A percentile compares a stretch with the other conserved stretches of the same genome.
These are phyloP conservation scores for Dasysyrphus albostriatus DNA, from an alignment of 2,888 invertebrate species.

Conservation along the genomic window DNA sequence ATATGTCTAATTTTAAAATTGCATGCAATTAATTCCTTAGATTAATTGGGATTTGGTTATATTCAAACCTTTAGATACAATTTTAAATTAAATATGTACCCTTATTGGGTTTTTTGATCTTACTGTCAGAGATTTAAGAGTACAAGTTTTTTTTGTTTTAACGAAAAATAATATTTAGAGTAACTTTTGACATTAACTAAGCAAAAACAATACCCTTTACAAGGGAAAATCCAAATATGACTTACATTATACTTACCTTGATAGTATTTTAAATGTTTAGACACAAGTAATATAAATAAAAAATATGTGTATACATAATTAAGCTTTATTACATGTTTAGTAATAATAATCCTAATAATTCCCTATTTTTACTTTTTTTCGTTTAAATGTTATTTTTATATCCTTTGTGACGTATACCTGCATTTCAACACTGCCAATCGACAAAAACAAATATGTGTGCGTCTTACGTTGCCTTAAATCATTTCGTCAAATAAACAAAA, in stretches of 20 bases:
- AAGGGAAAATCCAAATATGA: neutral
- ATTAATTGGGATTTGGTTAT: neutral
- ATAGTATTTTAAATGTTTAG: slow-evolving; percentile 1
- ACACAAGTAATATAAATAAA: neutral
- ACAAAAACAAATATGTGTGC: slow-evolving; percentile 11
- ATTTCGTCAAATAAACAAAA: slow-evolving; percentile 40
- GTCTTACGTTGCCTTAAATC: slow-evolving; percentile 33
- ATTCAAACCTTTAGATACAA: neutral
- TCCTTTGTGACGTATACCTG: slow-evolving; percentile 24
- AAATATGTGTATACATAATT: neutral
- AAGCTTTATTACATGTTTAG: neutral
- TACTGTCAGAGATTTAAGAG: neutral
- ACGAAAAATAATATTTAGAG: neutral
- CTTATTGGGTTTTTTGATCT: neutral
- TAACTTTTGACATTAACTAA: neutral
- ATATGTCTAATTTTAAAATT: neutral
- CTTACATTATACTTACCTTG: neutral
- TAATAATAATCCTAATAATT: neutral
- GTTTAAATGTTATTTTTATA: slow-evolving; percentile 60
- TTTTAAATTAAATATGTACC: neutral
- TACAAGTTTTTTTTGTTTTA: neutral
- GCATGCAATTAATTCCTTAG: neutral
- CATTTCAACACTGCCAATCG: slow-evolving; percentile 23
- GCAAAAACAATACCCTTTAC: neutral
- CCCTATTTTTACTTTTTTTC: slow-evolving; percentile 13